Conservation (phyloP, 2,888 invertebrate genomes). For the Metallyticus violacea region DNA sequence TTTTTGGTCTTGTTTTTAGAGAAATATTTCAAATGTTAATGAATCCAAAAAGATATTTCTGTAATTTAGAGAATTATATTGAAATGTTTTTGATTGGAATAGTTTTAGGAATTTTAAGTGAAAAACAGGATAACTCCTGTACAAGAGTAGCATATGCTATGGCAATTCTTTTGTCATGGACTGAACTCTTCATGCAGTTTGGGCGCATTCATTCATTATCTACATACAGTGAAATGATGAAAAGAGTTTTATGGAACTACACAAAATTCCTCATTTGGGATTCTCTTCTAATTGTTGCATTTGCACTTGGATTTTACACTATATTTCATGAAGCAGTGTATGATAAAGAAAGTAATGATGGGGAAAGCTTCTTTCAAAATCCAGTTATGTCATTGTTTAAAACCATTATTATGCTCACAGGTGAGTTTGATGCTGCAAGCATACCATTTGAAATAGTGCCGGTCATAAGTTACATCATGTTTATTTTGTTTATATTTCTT, state of each 20-base stretch:
- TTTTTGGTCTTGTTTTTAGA: conserved; percentile 59
- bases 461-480: conserved; percentile 49
- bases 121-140: background rate
- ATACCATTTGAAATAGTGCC: conserved; percentile 70
- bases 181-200: conserved; percentile 68
- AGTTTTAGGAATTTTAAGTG: conserved; percentile 52
- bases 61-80: conserved; percentile 63
- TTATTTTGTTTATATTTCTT: conserved; percentile 76
- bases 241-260: conserved; percentile 76
- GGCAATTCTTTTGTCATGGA: conserved; percentile 70
- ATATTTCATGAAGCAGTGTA: conserved; percentile 51
- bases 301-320: conserved; percentile 77
- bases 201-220: conserved; percentile 77
- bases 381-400: conserved; percentile 73
- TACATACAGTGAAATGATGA: conserved; percentile 79
- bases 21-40: conserved; percentile 71
- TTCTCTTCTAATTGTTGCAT: conserved; percentile 76
- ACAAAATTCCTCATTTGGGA: conserved; percentile 76
- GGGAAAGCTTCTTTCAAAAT: conserved; percentile 62
- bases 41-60: conserved; percentile 49
- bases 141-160: conserved; percentile 65
- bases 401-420: conserved; percentile 82
- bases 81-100: conserved; percentile 66
- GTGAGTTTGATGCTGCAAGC: conserved; percentile 77
- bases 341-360: conserved; percentile 54